Conservation (phyloP, 1,140 invertebrate genomes). For the Ctenoplectra terminalis region DNA sequence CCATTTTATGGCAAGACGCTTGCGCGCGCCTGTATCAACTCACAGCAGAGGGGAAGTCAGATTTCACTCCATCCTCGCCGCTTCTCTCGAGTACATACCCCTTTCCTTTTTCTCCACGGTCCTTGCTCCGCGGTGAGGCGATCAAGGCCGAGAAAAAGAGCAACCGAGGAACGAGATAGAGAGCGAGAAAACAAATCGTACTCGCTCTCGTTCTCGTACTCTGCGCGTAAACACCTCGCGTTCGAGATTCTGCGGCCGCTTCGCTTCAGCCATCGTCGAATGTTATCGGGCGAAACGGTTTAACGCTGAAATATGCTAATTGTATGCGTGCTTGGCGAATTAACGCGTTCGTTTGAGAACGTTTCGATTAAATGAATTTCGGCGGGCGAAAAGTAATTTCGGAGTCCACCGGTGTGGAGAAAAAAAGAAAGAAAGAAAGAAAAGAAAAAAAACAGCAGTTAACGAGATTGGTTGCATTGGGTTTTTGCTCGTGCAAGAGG, state of each 20-base stretch:
- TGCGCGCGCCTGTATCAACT: too few species aligned
- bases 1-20: too few species aligned
- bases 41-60: conserved; percentile 22
- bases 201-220: conserved; percentile 51
- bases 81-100: conserved; percentile 32
- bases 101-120: conserved; percentile 61
- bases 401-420: background rate
- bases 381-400: background rate
- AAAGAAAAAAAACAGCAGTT: too few species aligned
- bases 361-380: background rate
- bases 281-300: too few species aligned
- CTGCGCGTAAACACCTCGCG: conserved; percentile 18
- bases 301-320: background rate
- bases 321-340: background rate
- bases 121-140: conserved; percentile 52
- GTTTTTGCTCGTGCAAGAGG: too few species aligned
- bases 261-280: background rate
- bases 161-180: conserved; percentile 39
- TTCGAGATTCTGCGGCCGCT: too few species aligned
- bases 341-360: background rate
- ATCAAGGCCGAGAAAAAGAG: conserved; percentile 75
- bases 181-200: conserved; percentile 47
- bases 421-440: background rate
- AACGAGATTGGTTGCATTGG: background rate
- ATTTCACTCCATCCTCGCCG: conserved; percentile 61